Base-by-base conservation (phyloP, 2,797 vertebrate species). In the Chaetophractus vellerosus region DNA sequence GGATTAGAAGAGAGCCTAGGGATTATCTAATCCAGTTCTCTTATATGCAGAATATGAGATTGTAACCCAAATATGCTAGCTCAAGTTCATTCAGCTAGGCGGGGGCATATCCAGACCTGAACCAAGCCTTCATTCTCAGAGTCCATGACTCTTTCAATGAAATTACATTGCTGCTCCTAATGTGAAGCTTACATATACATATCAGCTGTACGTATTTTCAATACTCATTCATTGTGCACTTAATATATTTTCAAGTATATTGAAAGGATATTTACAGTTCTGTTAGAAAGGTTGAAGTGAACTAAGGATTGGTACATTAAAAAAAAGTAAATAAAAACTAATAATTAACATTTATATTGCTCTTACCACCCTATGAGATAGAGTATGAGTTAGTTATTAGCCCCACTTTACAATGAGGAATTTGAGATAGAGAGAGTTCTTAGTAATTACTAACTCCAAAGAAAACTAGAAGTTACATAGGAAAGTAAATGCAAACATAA, bases 21-120 rank as follows among this genome's bases (percentile, higher is more conserved):
- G 76, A 38, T 79, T 79, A 79, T 24, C 45, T 78, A 92, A 90
- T 80, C 88, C 79, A 80, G 33, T 93, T 94, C 72, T 92, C 50
- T 75, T 61, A 88, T 45, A 79, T 95, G 74, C 48, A 66, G n/a
- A 85, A 93, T 71, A 95, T 78, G 91, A 96, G 86, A 63, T 26
- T 24, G 1, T 45, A 24, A 63, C 76, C 95, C 69, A 76, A 59
- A 63, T 24, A 50, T 15, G 10, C 31, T 36, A 74, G 38, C 33
- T 33, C 81, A 94, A 90, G 16, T 23, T 68, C 79, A 88, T 4
- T 16, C 12, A 38, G 41, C 33, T 61, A 41, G 61, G 52, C 12
- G 38, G 33, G 38, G 4, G n/a, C 33, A 55, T 72, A 48, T 11
- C 2, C 21, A 57, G 26, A 45, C 48, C 72, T 68, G 26, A 9